These are phyloP conservation scores for Leptinotarsa peninsularis DNA, from an alignment of 2,888 invertebrate species.

Conservation along the genomic window DNA sequence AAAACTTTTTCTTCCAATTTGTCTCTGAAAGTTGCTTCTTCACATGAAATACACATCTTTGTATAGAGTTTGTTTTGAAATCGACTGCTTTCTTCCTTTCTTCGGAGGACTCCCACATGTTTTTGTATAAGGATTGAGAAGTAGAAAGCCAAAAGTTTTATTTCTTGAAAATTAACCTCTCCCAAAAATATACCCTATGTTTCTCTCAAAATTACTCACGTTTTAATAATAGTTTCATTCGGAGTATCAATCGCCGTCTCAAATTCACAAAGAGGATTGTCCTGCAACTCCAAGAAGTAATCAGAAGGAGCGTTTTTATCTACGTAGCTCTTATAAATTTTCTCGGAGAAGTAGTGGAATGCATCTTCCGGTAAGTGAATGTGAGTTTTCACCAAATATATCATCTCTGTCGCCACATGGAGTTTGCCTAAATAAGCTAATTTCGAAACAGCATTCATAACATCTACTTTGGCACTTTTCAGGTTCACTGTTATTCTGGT, in stretches of 20 bases:
- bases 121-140: too few species aligned
- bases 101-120: too few species aligned
- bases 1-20: too few species aligned
- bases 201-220: neutral
- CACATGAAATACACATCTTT: too few species aligned
- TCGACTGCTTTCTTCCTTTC: too few species aligned
- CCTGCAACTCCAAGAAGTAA: constrained; percentile 33
- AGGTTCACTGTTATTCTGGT: constrained; percentile 40
- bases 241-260: constrained; percentile 29
- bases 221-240: constrained; percentile 23
- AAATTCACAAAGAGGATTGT: constrained; percentile 42
- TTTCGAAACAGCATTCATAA: constrained; percentile 32
- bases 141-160: too few species aligned
- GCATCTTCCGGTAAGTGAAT: constrained; percentile 37
- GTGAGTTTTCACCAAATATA: constrained; percentile 47
- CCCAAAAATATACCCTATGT: too few species aligned
- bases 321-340: constrained; percentile 36
- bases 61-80: too few species aligned
- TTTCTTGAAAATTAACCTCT: too few species aligned
- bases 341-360: constrained; percentile 42
- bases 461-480: constrained; percentile 24
- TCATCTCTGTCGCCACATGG: constrained; percentile 48
- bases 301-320: constrained; percentile 26
- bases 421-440: constrained; percentile 48
- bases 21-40: too few species aligned